Evolutionary conservation across 2,888 invertebrate genomes (phyloP).

Genomic region (Heliconius ismenius): DNA sequence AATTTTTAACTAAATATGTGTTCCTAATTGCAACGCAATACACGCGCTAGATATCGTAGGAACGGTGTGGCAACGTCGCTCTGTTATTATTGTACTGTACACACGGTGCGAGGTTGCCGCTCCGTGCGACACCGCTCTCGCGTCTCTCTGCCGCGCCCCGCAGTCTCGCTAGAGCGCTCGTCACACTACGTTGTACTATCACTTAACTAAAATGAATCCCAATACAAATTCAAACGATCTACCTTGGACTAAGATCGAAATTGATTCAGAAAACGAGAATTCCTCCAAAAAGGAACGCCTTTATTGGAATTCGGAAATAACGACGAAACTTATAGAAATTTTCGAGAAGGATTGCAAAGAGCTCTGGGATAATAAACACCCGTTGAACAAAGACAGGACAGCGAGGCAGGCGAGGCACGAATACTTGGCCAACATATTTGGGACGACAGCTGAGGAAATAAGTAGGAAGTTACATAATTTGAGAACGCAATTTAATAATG

Average conservation of each 20-base stretch:
- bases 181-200: conserved; percentile 58
- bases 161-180: conserved; percentile 78
- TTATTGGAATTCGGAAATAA: conserved; percentile 67
- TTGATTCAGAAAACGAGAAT: conserved; percentile 60
- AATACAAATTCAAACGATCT: conserved; percentile 65
- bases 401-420: conserved; percentile 62
- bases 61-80: conserved; percentile 51
- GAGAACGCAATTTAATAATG: conserved; percentile 72
- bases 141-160: conserved; percentile 59
- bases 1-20: conserved; percentile 13
- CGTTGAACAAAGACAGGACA: conserved; percentile 59
- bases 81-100: conserved; percentile 30
- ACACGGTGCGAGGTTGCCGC: conserved; percentile 62
- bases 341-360: conserved; percentile 69
- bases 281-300: conserved; percentile 50
- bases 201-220: conserved; percentile 61
- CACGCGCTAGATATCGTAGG: conserved; percentile 30
- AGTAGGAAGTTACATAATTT: conserved; percentile 72
- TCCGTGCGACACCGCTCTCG: conserved; percentile 68
- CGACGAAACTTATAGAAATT: conserved; percentile 63
- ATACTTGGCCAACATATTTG: conserved; percentile 65
- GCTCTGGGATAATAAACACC: conserved; percentile 69
- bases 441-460: conserved; percentile 68
- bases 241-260: conserved; percentile 65
- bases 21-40: conserved; percentile 31